Base-by-base conservation (phyloP, 2,888 invertebrate species). In the Fragum sueziense region DNA sequence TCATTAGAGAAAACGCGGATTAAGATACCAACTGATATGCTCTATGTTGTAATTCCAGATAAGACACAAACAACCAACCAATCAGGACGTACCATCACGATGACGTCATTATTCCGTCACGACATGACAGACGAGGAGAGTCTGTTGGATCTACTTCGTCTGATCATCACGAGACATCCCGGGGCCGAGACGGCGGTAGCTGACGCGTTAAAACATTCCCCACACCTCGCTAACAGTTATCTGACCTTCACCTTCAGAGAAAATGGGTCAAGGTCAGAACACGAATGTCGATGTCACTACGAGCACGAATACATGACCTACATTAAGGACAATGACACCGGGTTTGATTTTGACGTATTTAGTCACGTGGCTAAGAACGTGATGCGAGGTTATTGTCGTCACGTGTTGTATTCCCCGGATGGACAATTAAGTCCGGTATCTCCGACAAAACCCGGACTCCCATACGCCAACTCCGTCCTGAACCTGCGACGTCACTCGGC, bases 281-380 rank as follows among this genome's bases (percentile, higher is more conserved):
- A 78, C 51, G 83, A 78, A 37, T 83, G 83, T 31, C 65, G 70
- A 17, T 83, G 83, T 68, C 83, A 83, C 70, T 83, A 80, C 51
- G 83, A 83, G n/a, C 75, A 83, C 61, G 83, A 83, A 27, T 83
- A 83, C 51, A 80, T 83, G 80, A 83, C 83, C 27, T 83, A 83
- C 52, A 70, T 83, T 20, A 82, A 70, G 29, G 82, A 77, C 33
- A 70, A 68, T 17, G 83, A 78, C 20, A 72, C 69, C 14, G 82
- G 82, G 6, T 71, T 83, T 34, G 80, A 83, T 27, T 83, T 80
- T 70, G 80, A 80, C n/a, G 67, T 52, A 22, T 83, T 83, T 67
- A 80, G 77, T 76, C 80, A 78, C n/a, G 76, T 80, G 61, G 74
- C 83, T 6, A 83, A 78, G 57, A 83, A 83, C 41, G 83, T 83